Evolutionary conservation across 2,888 invertebrate genomes (phyloP), one percentile per base, ranked within the genome.

Genomic region (Tinea trinotella): DNA sequence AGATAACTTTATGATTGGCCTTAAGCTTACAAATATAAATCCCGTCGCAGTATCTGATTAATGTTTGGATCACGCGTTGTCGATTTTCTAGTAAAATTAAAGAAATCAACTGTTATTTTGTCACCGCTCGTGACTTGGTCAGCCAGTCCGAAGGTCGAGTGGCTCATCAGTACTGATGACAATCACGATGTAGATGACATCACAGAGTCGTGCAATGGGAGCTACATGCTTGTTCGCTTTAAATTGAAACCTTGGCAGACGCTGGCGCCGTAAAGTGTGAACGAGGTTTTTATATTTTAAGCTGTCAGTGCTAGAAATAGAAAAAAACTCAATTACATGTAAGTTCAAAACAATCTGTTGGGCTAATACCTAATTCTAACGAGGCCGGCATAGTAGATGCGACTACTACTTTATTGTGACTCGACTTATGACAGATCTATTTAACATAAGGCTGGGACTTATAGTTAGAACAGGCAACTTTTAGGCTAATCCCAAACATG

Each of bases 51-150:
- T 52, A 40, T 60, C 63, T 70, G 74, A 73, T 73, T 73, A 75
- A 66, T 64, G 66, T 57, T 54, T 59, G 55, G 61, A 66, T 68
- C 73, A 73, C 69, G 72, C 65, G 62, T 63, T 58, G 64, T 62
- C 61, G 65, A 66, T 72, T 77, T 76, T 75, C 68, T 66, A 68
- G 70, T 68, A 71, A 77, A 77, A 79, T 75, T 72, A 72, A 71
- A 74, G 72, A 76, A 77, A 76, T 74, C 70, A 64, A 61, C 63
- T 66, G 66, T 64, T 68, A 65, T 70, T 76, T 77, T 79, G 80
- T 80, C 80, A 81, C 72, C 68, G 66, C 64, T 80, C 80, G 80
- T 80, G 81, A 80, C 77, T 75, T 57, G 57, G 53, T 54, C 56
- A 57, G 57, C 74, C 18, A 40, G 40, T 18, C 50, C 46, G 50